Evolutionary conservation across 2,888 invertebrate species (phyloP), one percentile per base, ranked within the genome.

Genomic region (Synergus japonicus): DNA sequence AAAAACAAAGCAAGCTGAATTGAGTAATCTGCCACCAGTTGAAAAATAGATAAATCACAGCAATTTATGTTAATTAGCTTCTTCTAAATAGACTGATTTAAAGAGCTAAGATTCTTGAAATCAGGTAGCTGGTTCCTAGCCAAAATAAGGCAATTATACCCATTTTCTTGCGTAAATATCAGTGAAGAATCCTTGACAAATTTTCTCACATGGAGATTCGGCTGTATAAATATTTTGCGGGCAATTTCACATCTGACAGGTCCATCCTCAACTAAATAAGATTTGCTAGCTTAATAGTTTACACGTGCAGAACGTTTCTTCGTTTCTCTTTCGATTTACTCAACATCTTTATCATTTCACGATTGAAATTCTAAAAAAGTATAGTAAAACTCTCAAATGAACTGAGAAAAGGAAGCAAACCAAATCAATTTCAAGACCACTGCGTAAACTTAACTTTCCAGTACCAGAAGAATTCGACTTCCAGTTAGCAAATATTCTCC

Each of bases 131-230:
- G 86, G 84, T 87, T 76, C 65, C 80, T 82, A 84, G 88, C 89
- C 89, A 89, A 89, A 86, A 44, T 79, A 76, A 76, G 78, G 76
- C 82, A 67, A 81, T 83, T 83, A 79, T 82, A 87, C 77, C 83
- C 83, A 85, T 85, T 85, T 83, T 83, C 85, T 89, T 88, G 85
- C 84, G 82, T 82, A 88, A 88, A 69, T 10, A 41, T 15, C 46
- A 44, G 66, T 81, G 12, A 12, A 76, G 41, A 43, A 81, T 84
- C 80, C 84, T 87, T 86, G 86, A 83, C 83, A 86, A 83, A 86
- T 76, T 15, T 65, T 76, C 66, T 81, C 83, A 81, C 78, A 76
- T 77, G 78, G 76, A 83, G 76, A 49, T 79, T 78, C 64, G 37
- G 66, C 64, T 65, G 60, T 78, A 49, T 54, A 44, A 18, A 81